Percentiles rank a stretch among this genome's conserved stretches.
Conservation (phyloP, 2,797 vertebrate genomes). For the Sebastes matsubarae region DNA sequence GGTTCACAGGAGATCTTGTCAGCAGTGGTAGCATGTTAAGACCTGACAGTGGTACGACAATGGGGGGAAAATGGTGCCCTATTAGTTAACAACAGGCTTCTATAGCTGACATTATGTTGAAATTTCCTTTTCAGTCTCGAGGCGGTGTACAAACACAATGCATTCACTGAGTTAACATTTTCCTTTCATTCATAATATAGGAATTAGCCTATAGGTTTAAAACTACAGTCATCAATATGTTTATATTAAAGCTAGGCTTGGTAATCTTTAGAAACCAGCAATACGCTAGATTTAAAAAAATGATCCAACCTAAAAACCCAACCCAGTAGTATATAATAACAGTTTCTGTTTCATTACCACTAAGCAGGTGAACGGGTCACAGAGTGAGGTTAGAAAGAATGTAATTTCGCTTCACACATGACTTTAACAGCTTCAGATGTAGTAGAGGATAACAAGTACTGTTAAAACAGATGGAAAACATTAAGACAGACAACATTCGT, state of each 20-base stretch:
- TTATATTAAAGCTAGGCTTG: not conserved
- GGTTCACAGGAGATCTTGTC: not conserved
- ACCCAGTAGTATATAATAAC: not conserved
- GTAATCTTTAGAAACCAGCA: not conserved
- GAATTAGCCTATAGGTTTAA: not conserved
- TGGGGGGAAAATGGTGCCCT: not conserved
- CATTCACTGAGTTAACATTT: not conserved
- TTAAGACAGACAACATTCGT: not conserved
- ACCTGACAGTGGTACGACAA: not conserved
- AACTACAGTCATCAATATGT: not conserved
- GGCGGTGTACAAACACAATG: not conserved
- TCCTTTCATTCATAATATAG: not conserved
- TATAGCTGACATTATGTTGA: not conserved
- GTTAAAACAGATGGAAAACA: not conserved
- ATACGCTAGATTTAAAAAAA: too few relatives aligned
- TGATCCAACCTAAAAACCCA: not conserved
- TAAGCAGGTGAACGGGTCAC: not conserved
- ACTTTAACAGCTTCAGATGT: too few relatives aligned
- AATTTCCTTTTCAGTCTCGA: not conserved
- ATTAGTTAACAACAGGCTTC: not conserved
- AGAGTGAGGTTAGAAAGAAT: not conserved
- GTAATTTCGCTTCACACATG: too few relatives aligned
- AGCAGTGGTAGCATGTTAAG: not conserved
- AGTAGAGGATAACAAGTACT: not conserved
- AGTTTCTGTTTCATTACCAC: not conserved